Evolutionary conservation across 2,888 invertebrate species (phyloP).

Genomic region (Geophilus truncorum): DNA sequence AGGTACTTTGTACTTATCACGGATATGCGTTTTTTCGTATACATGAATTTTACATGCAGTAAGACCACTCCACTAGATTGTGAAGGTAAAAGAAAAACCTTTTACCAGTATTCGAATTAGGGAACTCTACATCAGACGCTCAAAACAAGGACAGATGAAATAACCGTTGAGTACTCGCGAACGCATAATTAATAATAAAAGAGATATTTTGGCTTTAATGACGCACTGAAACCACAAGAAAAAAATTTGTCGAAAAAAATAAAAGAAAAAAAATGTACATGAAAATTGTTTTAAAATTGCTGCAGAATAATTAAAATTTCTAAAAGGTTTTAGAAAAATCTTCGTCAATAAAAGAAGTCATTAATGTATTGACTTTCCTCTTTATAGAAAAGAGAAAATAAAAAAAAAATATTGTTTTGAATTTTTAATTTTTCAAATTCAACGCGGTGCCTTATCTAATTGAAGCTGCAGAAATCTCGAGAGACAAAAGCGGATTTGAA

Average conservation of each 20-base stretch:
- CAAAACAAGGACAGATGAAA: background rate
- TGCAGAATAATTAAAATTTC: background rate
- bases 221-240: background rate
- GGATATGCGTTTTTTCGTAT: background rate
- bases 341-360: background rate
- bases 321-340: background rate
- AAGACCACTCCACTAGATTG: constrained; percentile 1
- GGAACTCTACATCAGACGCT: background rate
- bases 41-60: background rate
- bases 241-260: too few relatives aligned
- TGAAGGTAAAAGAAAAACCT: background rate
- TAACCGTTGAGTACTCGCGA: background rate
- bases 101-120: background rate
- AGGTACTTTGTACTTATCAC: background rate
- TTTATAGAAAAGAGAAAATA: too few relatives aligned
- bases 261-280: background rate
- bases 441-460: background rate
- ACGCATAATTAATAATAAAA: background rate
- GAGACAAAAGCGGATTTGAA: background rate
- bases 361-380: background rate
- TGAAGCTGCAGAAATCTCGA: background rate
- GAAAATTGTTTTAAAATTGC: background rate
- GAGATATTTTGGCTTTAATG: background rate
- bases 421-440: background rate
- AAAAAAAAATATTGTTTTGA: too few relatives aligned